Evolutionary conservation across 2,888 invertebrate species (phyloP), one percentile per base, ranked within the genome.

Genomic region (Stenotaenia linearis): DNA sequence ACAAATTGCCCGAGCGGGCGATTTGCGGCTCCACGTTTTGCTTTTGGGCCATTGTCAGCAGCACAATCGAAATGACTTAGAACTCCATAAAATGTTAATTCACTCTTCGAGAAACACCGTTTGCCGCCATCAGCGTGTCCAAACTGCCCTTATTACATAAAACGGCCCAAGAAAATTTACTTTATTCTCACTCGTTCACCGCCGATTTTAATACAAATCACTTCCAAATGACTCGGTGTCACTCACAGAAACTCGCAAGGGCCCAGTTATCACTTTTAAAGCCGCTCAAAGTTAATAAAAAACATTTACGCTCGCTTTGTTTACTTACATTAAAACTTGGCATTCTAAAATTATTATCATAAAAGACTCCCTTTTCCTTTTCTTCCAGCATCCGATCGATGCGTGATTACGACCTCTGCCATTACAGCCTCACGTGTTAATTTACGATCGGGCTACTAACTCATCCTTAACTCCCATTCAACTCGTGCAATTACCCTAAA

Each of bases 21-120:
- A 30, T 76, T 15, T 9, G 69, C 25, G 10, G 28, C n/a, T 25
- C 28, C 9, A 69, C 69, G 9, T 69, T 45, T 40, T 10, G 25
- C 7, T 15, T 45, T 45, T 45, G 18, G 40, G 18, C 77, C 45
- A 77, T 77, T 77, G 77, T 77, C 77, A 45, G 28, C n/a, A 10
- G 1, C 40, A 77, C 40, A 77, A 77, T 77, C 77, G n/a, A 77
- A 77, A 37, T 45, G 45, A 77, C 23, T 77, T 77, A 77, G 37
- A 45, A 77, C 18, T 77, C 45, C 45, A 77, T 77, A 77, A 77
- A 77, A 77, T 77, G 77, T 45, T 77, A 77, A 77, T 77, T 77
- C 45, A 28, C 45, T 77, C 40, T 45, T 28, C 28, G 12, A 69
- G 69, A 10, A 50, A 50, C 50, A 50, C 50, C 50, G 50, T 50